phyloP scores from a whole-genome alignment of 2,888 invertebrate species.

The Zhuqinia jingwanae region DNA sequence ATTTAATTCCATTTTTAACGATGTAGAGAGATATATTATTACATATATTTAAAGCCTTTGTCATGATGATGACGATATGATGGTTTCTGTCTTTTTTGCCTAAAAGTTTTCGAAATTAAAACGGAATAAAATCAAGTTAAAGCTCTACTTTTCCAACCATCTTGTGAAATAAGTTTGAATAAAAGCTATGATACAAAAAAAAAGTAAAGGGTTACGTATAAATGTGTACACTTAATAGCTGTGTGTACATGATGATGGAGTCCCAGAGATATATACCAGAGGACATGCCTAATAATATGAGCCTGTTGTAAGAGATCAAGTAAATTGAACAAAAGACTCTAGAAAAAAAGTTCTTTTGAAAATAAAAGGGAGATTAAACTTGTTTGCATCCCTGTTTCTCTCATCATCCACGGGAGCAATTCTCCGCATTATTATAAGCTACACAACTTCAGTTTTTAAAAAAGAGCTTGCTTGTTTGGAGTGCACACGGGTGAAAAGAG shows the following conservation, averaged over 20 bases:
- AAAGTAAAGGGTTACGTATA: constrained; percentile 2
- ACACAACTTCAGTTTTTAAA: background rate
- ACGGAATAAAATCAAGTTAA: constrained; percentile 46
- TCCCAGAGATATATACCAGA: too few relatives aligned
- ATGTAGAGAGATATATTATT: background rate
- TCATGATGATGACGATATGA: constrained; percentile 15
- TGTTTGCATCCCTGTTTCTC: constrained; percentile 53
- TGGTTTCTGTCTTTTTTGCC: background rate
- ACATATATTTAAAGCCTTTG: constrained; percentile 39
- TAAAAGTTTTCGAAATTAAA: constrained; percentile 34
- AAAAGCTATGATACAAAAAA: constrained; percentile 6
- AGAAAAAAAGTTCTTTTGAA: constrained; percentile 60
- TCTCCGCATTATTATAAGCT: too few relatives aligned
- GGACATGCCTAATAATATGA: background rate
- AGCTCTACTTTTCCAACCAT: background rate
- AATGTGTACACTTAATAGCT: background rate
- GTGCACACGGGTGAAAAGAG: background rate
- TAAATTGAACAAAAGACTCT: constrained; percentile 58
- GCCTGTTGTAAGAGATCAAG: constrained; percentile 59
- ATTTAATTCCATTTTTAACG: constrained; percentile 40
- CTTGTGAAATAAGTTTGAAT: constrained; percentile 1
- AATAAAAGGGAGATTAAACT: constrained; percentile 76
- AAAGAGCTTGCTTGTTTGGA: background rate
- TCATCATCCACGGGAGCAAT: constrained; percentile 43
- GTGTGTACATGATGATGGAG: background rate